Conservation (phyloP, 2,888 invertebrate genomes). For the Neuroscelio doddi region DNA sequence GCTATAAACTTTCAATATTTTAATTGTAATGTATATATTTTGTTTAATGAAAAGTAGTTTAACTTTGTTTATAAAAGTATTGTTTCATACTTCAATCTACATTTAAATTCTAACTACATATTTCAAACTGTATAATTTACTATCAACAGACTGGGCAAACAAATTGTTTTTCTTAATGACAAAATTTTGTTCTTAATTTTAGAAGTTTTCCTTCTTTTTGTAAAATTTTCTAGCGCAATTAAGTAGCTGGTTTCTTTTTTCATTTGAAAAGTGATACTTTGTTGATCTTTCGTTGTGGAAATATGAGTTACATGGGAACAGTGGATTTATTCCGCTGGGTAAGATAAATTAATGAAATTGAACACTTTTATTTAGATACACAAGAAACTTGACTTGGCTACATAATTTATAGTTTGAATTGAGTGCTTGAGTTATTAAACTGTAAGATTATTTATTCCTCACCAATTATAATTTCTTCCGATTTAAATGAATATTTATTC, state of each 20-base stretch:
- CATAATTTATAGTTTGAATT: constrained; percentile 18
- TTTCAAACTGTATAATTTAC: too few relatives aligned
- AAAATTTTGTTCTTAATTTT: too few relatives aligned
- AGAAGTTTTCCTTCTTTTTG: constrained; percentile 5
- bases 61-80: too few relatives aligned
- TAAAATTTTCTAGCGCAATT: constrained; percentile 18
- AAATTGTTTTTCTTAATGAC: too few relatives aligned
- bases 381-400: constrained; percentile 13
- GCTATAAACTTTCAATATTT: too few relatives aligned
- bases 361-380: constrained; percentile 28
- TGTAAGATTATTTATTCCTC: constrained; percentile 19
- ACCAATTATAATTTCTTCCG: constrained; percentile 23
- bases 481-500: constrained; percentile 20
- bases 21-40: too few relatives aligned
- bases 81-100: too few relatives aligned
- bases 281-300: constrained; percentile 17
- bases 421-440: constrained; percentile 24
- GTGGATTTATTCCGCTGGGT: constrained; percentile 24
- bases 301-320: constrained; percentile 35
- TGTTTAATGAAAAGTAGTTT: too few relatives aligned
- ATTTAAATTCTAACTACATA: too few relatives aligned
- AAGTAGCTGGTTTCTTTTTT: too few relatives aligned
- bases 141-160: too few relatives aligned
- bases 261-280: background rate
- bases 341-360: constrained; percentile 30